Percentiles rank a stretch among this genome's conserved stretches.
Conservation (phyloP, 2,797 vertebrate species). For the Myripristis murdjan region DNA sequence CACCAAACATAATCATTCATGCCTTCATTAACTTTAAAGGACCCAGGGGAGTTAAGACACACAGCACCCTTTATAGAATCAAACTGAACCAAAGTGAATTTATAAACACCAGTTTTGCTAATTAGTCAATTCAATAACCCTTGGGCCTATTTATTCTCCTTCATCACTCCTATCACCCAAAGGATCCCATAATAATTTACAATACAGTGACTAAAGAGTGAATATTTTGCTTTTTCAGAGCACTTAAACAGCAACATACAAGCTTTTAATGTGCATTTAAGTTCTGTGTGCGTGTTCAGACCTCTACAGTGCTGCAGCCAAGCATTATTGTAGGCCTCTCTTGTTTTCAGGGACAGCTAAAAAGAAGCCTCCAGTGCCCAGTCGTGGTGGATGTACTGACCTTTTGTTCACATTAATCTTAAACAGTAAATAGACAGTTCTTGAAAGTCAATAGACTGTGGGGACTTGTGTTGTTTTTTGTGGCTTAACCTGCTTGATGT, state of each 20-base stretch:
- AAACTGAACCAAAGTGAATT: neutral
- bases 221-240: neutral
- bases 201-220: neutral
- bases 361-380: conserved; percentile 7
- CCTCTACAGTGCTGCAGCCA: neutral
- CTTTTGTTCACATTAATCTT: conserved; percentile 36
- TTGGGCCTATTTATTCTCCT: conserved; percentile 28
- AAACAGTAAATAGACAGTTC: conserved; percentile 46
- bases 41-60: neutral
- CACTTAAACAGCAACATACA: neutral
- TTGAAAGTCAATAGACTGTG: conserved; percentile 24
- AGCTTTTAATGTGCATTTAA: neutral
- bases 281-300: neutral
- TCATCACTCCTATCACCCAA: conserved; percentile 14
- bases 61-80: neutral
- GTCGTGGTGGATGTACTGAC: conserved; percentile 35
- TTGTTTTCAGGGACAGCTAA: conserved; percentile 3
- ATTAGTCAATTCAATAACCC: conserved; percentile 5
- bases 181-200: conserved; percentile 7
- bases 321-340: neutral
- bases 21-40: neutral
- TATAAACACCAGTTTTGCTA: neutral
- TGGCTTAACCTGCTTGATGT: neutral
- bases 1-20: neutral
- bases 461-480: neutral